These are phyloP conservation scores for Rousettus leschenaultii DNA, from an alignment of 2,113 vertebrate genomes.

Conservation along the genomic window DNA sequence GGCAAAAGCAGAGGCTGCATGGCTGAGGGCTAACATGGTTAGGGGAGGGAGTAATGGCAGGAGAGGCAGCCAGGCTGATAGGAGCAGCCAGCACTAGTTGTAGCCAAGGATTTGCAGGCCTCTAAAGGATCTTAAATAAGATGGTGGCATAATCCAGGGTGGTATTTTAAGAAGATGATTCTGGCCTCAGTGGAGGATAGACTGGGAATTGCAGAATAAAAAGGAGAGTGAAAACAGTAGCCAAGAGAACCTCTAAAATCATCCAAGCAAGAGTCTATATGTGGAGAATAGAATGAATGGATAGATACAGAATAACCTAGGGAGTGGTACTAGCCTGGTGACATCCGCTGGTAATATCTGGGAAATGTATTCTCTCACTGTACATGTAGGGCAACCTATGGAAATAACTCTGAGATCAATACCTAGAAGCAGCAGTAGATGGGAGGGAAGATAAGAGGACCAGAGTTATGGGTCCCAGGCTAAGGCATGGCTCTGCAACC, in stretches of 20 bases:
- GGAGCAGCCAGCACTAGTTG: neutral
- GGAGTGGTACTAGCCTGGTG: neutral
- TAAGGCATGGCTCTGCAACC: neutral
- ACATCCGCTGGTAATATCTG: neutral
- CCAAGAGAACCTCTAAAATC: neutral
- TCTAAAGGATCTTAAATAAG: neutral
- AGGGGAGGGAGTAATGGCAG: fast-evolving
- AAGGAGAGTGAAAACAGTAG: neutral
- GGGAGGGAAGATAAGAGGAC: neutral
- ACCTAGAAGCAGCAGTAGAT: neutral
- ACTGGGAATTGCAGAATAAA: neutral
- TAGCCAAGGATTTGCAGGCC: neutral
- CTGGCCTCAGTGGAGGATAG: neutral
- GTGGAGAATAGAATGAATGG: neutral
- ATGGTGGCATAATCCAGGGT: neutral
- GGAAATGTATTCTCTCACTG: neutral
- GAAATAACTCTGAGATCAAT: neutral
- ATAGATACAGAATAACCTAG: neutral
- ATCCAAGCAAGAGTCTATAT: neutral
- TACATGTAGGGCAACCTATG: neutral
- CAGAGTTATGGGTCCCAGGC: fast-evolving
- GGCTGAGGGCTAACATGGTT: neutral
- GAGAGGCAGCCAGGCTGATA: neutral
- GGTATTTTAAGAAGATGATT: neutral
- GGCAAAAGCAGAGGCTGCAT: fast-evolving